These are phyloP conservation scores for Drosophila sechellia DNA, from an alignment of 1,140 invertebrate species.

Conservation along the genomic window DNA sequence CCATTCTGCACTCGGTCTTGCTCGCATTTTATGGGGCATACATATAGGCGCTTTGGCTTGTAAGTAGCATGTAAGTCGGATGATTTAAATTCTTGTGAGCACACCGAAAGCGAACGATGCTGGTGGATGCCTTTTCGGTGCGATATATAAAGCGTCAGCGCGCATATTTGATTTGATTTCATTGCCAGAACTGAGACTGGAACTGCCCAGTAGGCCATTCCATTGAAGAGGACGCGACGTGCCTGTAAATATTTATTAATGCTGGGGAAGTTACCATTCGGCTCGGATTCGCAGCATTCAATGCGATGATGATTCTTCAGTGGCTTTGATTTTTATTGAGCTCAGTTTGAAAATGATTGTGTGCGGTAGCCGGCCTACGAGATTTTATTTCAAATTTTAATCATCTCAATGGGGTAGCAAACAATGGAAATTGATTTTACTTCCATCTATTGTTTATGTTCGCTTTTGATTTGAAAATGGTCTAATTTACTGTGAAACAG, in stretches of 20 bases:
- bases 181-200: constrained; percentile 54
- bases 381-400: constrained; percentile 18
- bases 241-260: constrained; percentile 83
- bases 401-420: constrained; percentile 1
- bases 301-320: constrained; percentile 34
- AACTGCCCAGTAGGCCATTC: constrained; percentile 47
- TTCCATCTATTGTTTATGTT: not conserved
- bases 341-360: constrained; percentile 37
- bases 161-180: constrained; percentile 82
- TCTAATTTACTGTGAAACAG: not conserved
- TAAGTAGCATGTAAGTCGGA: constrained; percentile 79
- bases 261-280: constrained; percentile 57
- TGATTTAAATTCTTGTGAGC: constrained; percentile 82
- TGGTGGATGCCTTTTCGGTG: constrained; percentile 20
- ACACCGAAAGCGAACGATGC: constrained; percentile 48
- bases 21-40: constrained; percentile 67
- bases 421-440: constrained; percentile 6
- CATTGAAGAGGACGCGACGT: constrained; percentile 64
- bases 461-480: not conserved
- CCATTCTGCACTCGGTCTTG: constrained; percentile 28
- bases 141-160: constrained; percentile 67
- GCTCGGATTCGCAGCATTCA: constrained; percentile 30
- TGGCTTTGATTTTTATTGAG: constrained; percentile 75
- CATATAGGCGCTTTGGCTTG: constrained; percentile 79
- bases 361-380: constrained; percentile 11